Percentiles rank a stretch among this genome's conserved stretches.
These are phyloP conservation scores for Tolmerus cingulatus DNA, from an alignment of 2,888 invertebrate species.

Conservation along the genomic window DNA sequence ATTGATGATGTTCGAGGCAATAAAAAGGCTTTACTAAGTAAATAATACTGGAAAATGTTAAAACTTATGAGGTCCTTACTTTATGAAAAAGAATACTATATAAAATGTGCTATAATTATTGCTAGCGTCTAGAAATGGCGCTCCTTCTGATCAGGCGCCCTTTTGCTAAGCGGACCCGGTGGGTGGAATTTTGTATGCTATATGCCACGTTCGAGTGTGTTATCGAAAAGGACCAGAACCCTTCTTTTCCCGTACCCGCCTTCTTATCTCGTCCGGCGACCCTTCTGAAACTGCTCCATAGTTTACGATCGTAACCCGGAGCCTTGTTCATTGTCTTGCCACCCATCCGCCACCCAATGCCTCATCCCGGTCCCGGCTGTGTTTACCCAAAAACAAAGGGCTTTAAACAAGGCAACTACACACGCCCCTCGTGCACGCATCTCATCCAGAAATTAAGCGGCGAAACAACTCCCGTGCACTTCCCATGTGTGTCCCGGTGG, in stretches of 20 bases:
- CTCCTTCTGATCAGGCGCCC: background rate
- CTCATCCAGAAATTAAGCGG: slow-evolving; percentile 41
- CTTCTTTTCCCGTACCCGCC: background rate
- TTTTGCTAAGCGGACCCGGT: background rate
- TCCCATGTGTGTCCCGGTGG: slow-evolving; percentile 39
- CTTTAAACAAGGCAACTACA: slow-evolving; percentile 7
- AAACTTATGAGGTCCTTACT: too few species aligned
- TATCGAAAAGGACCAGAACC: slow-evolving; percentile 25
- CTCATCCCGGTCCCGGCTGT: background rate
- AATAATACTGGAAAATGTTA: too few species aligned
- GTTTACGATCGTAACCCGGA: slow-evolving; percentile 30
- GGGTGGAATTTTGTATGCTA: slow-evolving; percentile 35
- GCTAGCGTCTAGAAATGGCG: background rate
- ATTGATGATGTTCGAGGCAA: too few species aligned
- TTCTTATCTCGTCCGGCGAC: slow-evolving; percentile 13
- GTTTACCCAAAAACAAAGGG: slow-evolving; percentile 32
- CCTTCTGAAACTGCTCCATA: background rate
- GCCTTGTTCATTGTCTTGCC: background rate
- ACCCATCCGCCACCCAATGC: background rate
- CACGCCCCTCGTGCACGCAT: slow-evolving; percentile 41
- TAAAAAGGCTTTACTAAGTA: too few species aligned
- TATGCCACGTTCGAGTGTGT: slow-evolving; percentile 6
- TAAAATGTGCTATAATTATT: background rate
- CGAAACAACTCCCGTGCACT: slow-evolving; percentile 41
- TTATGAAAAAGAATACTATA: background rate